Conservation (phyloP, 1,140 invertebrate genomes). For the Protaetia brevitarsis region DNA sequence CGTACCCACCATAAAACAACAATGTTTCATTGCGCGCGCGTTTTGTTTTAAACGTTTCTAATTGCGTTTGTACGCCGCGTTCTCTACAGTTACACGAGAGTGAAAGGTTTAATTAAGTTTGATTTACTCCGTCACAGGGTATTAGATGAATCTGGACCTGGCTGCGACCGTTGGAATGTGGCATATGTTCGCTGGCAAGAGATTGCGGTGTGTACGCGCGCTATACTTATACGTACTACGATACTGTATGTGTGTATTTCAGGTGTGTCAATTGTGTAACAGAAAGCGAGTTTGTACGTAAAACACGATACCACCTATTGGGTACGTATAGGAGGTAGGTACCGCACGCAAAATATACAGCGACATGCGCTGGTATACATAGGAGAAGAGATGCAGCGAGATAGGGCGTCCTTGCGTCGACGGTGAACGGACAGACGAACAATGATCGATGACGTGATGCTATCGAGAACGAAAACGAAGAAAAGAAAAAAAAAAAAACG, state of each 20-base stretch:
- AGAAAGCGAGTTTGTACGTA: no score
- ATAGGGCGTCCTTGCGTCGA: constrained; percentile 1
- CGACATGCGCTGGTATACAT: background rate
- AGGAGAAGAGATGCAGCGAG: constrained; percentile 5
- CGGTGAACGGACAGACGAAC: constrained; percentile 20
- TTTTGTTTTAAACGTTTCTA: constrained; percentile 17
- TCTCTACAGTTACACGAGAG: constrained; percentile 13
- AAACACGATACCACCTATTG: no score
- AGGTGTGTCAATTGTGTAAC: constrained; percentile 22
- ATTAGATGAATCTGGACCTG: constrained; percentile 17
- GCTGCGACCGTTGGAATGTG: constrained; percentile 7
- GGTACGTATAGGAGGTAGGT: background rate
- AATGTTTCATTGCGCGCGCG: constrained; percentile 3
- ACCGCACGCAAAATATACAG: constrained; percentile 8
- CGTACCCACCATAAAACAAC: constrained; percentile 5
- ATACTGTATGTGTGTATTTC: constrained; percentile 13
- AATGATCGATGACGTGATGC: constrained; percentile 22
- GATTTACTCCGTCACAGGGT: constrained; percentile 15
- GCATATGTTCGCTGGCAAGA: constrained; percentile 20
- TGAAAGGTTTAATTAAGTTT: constrained; percentile 18
- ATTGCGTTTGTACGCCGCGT: constrained; percentile 14
- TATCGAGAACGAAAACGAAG: no score
- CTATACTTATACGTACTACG: background rate
- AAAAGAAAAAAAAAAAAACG: no score
- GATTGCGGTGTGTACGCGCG: background rate